Evolutionary conservation across 2,888 invertebrate species (phyloP).

Genomic region (Drosophila siamana): DNA sequence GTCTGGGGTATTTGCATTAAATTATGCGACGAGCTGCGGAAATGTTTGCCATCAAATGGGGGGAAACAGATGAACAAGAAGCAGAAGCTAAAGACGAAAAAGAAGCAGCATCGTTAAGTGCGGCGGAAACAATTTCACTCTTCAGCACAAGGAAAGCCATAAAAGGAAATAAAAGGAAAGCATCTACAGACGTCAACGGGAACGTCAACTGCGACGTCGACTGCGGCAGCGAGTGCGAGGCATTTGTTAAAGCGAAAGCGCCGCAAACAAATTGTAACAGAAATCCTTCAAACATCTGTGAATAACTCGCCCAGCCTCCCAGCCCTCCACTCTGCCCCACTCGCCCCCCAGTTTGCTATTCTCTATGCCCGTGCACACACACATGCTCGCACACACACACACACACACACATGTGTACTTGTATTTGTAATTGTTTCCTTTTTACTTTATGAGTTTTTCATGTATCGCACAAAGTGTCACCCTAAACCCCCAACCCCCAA

Average conservation of each 20-base stretch:
- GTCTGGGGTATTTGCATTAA: constrained; percentile 70
- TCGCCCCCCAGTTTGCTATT: background rate
- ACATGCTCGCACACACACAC: constrained; percentile 1
- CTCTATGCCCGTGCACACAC: constrained; percentile 11
- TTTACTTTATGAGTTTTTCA: constrained; percentile 79
- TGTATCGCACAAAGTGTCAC: constrained; percentile 71
- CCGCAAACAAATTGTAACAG: constrained; percentile 77
- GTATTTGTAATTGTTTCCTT: constrained; percentile 79
- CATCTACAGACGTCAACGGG: constrained; percentile 37
- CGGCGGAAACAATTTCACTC: constrained; percentile 81
- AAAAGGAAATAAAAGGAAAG: constrained; percentile 75
- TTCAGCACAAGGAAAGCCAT: constrained; percentile 74
- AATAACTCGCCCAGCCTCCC: constrained; percentile 40
- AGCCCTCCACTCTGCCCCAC: background rate
- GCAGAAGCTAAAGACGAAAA: background rate
- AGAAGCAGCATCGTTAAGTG: constrained; percentile 72
- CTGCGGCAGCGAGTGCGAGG: constrained; percentile 13
- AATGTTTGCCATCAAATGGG: constrained; percentile 78
- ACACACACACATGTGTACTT: constrained; percentile 21
- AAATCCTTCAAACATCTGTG: constrained; percentile 78
- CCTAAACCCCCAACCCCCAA: constrained; percentile 32
- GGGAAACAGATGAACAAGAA: constrained; percentile 22
- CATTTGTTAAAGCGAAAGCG: constrained; percentile 56
- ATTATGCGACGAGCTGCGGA: constrained; percentile 79
- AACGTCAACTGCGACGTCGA: constrained; percentile 8